Base-by-base conservation (phyloP, 2,113 vertebrate species). In the Halichoerus grypus region DNA sequence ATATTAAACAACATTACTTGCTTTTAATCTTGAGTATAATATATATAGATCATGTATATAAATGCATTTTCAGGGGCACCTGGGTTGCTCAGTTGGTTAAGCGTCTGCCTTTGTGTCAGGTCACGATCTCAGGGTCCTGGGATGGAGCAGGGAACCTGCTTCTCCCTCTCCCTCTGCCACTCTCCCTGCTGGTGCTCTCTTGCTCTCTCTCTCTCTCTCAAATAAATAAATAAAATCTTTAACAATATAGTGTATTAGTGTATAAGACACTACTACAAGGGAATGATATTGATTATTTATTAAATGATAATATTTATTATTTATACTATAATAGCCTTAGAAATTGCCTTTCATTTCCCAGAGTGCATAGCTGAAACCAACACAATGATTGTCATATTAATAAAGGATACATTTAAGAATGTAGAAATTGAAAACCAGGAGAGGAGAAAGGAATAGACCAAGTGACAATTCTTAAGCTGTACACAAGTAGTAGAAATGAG, bases 281-380 rank as follows among this genome's bases (percentile, higher is more conserved):
- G 4, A 91, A 67, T 90, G 19, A 71, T 76, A 57, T 36, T 67
- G n/a, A 49, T 55, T 42, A 9, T 79, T 69, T 81, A 77, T 36
- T 77, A 71, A 88, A 86, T 79, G 46, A 85, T 74, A 57, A 39
- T 76, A 55, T 81, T 84, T 93, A 76, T 71, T 36, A 80, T 82
- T 88, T 67, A 18, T 7, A 80, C 13, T 51, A 82, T 33, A 81
- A 61, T 55, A 49, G 63, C 7, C 12, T 97, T 81, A 63, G 65
- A 82, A 86, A 90, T 77, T 69, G 24, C 0, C 31, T 77, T 95
- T 88, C 1, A 83, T 51, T 87, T 61, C 31, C 7, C 2, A n/a
- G 63, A 82, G 26, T 24, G 5, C 1, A 13, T 71, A 92, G 46
- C 57, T 33, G 1, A 65, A 83, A 87, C 61, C 31, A 88, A 22